Percentiles rank a stretch among this genome's conserved stretches.
Evolutionary conservation across 1,140 invertebrate genomes (phyloP).

Genomic region (Cephus cinctus): DNA sequence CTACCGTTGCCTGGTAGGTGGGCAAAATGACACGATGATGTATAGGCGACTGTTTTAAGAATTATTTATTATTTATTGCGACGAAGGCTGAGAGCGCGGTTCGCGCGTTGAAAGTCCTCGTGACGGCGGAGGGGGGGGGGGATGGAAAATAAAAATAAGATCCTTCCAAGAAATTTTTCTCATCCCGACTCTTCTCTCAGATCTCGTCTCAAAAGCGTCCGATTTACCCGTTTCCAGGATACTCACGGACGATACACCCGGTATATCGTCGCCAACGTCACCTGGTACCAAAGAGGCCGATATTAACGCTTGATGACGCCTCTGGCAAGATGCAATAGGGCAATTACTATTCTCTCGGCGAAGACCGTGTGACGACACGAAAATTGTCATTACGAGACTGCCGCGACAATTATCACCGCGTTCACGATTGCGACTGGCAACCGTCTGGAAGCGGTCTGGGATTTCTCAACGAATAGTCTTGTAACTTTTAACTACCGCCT

Average conservation of each 20-base stretch:
- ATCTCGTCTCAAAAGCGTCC: too few relatives aligned
- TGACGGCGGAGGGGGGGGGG: not conserved
- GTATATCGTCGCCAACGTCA: too few relatives aligned
- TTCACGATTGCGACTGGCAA: conserved; percentile 55
- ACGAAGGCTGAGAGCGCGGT: conserved; percentile 12
- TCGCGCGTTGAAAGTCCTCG: not conserved
- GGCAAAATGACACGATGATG: conserved; percentile 54
- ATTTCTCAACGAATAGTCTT: conserved; percentile 56
- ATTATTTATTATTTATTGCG: conserved; percentile 56
- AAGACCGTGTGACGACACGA: conserved; percentile 45
- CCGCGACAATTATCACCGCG: conserved; percentile 53
- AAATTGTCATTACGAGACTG: conserved; percentile 53
- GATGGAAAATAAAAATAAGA: conserved; percentile 7
- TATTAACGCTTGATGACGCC: too few relatives aligned
- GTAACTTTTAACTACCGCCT: conserved; percentile 54
- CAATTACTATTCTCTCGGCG: conserved; percentile 38
- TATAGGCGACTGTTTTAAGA: conserved; percentile 55
- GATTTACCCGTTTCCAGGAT: too few relatives aligned
- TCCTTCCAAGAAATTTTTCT: too few relatives aligned
- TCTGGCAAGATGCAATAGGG: conserved; percentile 44
- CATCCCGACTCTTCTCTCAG: too few relatives aligned
- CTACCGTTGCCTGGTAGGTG: conserved; percentile 3
- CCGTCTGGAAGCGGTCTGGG: conserved; percentile 52
- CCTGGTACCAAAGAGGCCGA: too few relatives aligned
- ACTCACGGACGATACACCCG: too few relatives aligned